Evolutionary conservation across 2,888 invertebrate species (phyloP).

Genomic region (Pseudococcus longispinus): DNA sequence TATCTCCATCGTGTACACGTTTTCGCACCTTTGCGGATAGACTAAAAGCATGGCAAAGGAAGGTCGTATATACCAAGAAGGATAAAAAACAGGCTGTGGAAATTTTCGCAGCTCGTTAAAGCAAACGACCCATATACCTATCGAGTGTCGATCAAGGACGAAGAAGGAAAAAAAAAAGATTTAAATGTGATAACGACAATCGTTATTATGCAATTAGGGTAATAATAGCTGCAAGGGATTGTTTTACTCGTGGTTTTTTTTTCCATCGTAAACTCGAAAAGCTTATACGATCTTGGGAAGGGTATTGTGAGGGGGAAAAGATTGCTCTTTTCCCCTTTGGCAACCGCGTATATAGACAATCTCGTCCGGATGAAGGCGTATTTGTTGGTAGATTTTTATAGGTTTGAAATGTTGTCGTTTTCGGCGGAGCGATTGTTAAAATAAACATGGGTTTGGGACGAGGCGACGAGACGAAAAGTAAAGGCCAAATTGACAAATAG

Average conservation of each 20-base stretch:
- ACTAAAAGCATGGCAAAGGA: too few species aligned
- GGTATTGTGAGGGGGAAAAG: too few species aligned
- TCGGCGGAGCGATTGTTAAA: background rate
- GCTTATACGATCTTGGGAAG: background rate
- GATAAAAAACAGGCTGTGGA: too few species aligned
- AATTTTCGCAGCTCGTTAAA: too few species aligned
- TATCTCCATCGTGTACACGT: too few species aligned
- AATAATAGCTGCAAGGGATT: background rate
- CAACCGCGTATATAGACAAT: too few species aligned
- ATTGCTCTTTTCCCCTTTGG: background rate
- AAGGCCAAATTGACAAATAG: conserved; percentile 34
- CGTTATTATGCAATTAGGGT: background rate
- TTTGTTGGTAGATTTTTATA: background rate
- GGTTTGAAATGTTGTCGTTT: conserved; percentile 17
- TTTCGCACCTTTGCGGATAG: too few species aligned
- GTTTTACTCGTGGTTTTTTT: background rate
- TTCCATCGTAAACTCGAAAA: background rate
- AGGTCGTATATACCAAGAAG: too few species aligned
- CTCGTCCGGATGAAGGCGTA: too few species aligned
- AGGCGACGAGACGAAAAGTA: background rate
- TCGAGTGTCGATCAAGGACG: background rate
- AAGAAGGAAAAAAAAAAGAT: background rate
- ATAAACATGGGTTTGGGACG: background rate
- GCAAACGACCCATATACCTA: background rate
- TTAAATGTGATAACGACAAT: background rate